Evolutionary conservation across 2,113 vertebrate species (phyloP).

Genomic region (Axis porcinus): DNA sequence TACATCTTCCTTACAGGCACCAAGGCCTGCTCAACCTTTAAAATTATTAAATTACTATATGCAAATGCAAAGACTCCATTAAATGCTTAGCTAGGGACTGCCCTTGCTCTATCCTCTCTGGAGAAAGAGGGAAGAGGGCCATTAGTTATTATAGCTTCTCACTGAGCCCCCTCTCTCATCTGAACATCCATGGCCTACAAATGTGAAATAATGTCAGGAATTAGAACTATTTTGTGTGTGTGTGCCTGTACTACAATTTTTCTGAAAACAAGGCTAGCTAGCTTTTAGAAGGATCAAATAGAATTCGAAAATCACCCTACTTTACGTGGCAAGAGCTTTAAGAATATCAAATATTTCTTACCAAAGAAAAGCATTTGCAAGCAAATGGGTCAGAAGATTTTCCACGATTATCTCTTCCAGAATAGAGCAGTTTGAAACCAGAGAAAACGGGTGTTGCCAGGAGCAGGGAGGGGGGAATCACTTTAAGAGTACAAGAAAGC

Average conservation of each 20-base stretch:
- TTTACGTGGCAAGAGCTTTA: constrained; percentile 36
- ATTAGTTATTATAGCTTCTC: background rate
- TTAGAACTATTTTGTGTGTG: constrained; percentile 5
- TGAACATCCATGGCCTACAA: background rate
- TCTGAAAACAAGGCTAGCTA: constrained; percentile 32
- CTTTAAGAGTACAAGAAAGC: background rate
- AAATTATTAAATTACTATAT: background rate
- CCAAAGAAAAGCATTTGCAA: constrained; percentile 55
- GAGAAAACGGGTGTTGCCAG: constrained; percentile 13
- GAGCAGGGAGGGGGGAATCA: background rate
- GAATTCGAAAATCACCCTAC: constrained; percentile 58
- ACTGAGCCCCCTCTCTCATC: background rate
- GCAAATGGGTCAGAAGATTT: constrained; percentile 65
- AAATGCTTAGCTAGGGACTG: background rate
- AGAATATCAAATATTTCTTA: constrained; percentile 61
- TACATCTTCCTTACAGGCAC: background rate
- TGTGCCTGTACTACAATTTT: background rate
- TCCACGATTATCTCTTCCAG: constrained; percentile 18
- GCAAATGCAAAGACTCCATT: background rate
- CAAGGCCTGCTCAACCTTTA: background rate
- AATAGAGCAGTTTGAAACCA: constrained; percentile 29
- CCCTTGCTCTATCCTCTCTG: background rate
- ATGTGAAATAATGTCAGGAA: constrained; percentile 25
- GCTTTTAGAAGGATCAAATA: constrained; percentile 64
- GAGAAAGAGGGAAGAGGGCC: background rate